Percentiles rank a stretch among this genome's conserved stretches.
phyloP scores from a whole-genome alignment of 2,888 invertebrate species.

The Erynnis tages region DNA sequence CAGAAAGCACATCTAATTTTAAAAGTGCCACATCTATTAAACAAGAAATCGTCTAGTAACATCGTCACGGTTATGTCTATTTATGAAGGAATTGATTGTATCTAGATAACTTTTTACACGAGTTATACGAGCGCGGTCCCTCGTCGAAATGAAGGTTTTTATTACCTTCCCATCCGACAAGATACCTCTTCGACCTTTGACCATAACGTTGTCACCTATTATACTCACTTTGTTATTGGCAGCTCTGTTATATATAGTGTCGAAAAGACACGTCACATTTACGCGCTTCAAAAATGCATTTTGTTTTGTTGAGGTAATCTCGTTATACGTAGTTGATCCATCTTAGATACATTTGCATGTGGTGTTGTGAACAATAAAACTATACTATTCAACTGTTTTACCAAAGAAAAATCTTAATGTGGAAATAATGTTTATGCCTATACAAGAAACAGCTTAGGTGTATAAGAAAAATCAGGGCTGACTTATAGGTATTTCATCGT shows the following conservation, averaged over 20 bases:
- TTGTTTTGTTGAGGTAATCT: conserved; percentile 5
- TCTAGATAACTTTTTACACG: too few relatives aligned
- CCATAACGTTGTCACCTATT: neutral
- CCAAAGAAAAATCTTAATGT: conserved; percentile 15
- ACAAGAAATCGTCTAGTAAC: too few relatives aligned
- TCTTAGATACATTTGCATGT: conserved; percentile 14
- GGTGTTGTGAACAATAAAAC: conserved; percentile 23
- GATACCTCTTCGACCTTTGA: conserved; percentile 5
- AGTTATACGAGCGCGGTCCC: too few relatives aligned
- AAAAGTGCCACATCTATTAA: too few relatives aligned
- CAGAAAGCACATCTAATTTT: too few relatives aligned
- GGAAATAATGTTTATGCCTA: conserved; percentile 12
- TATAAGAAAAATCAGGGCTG: conserved; percentile 12
- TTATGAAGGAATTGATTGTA: too few relatives aligned
- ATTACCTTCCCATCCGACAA: neutral
- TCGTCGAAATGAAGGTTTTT: too few relatives aligned
- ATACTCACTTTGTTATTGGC: conserved; percentile 11
- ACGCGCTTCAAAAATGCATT: conserved; percentile 1
- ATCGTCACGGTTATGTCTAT: too few relatives aligned
- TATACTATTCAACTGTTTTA: conserved; percentile 12
- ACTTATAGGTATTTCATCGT: conserved; percentile 1
- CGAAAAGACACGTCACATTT: neutral
- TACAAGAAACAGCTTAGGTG: conserved; percentile 9
- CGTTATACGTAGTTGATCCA: conserved; percentile 8
- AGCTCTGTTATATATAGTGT: conserved; percentile 12